Percentiles rank a stretch among this genome's conserved stretches.
These are phyloP conservation scores for Montifringilla adamsi DNA, from an alignment of 2,113 vertebrate genomes.

Conservation along the genomic window DNA sequence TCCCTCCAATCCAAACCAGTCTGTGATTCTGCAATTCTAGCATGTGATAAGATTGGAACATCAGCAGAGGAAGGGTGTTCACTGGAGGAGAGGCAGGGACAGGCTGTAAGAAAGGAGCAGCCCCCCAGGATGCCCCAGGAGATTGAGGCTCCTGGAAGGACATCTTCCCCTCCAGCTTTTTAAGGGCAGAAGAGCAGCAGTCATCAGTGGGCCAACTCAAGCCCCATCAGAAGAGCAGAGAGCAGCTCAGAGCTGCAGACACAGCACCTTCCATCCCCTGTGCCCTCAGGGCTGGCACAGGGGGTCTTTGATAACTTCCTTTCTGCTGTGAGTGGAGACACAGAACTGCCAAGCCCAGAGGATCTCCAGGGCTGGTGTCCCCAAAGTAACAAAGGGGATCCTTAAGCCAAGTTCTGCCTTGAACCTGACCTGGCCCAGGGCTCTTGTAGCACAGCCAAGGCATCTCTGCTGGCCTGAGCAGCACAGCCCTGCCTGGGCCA, in stretches of 20 bases:
- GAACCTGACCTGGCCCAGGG: background rate
- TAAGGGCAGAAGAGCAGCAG: background rate
- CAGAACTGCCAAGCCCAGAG: background rate
- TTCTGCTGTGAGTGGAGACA: background rate
- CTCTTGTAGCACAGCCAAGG: background rate
- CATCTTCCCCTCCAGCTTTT: background rate
- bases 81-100: background rate
- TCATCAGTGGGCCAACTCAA: background rate
- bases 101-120: background rate
- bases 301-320: background rate
- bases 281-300: background rate
- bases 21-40: background rate
- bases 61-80: background rate
- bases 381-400: background rate
- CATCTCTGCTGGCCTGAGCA: background rate
- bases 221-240: background rate
- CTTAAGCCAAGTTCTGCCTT: too few relatives aligned
- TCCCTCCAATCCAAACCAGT: background rate
- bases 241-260: background rate
- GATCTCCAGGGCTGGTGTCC: background rate
- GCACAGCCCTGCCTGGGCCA: background rate
- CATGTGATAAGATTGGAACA: background rate
- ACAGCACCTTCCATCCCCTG: background rate
- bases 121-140: background rate
- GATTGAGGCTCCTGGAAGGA: background rate